Evolutionary conservation across 1,140 invertebrate species (phyloP).

Genomic region (Orius insidiosus): DNA sequence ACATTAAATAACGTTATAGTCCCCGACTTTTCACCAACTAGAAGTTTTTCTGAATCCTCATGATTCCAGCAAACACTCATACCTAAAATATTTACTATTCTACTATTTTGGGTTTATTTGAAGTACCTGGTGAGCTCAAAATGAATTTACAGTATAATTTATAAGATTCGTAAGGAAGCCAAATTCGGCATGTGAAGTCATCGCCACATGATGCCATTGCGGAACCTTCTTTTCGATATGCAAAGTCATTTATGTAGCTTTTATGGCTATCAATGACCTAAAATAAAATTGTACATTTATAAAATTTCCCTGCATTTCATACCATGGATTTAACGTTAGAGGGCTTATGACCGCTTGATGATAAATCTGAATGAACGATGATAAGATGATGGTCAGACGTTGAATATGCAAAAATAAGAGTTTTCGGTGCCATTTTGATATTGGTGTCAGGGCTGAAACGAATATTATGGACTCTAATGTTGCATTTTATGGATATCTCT

Average conservation of each 20-base stretch:
- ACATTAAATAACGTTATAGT: conserved; percentile 55
- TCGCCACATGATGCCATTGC: conserved; percentile 55
- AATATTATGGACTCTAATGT: conserved; percentile 31
- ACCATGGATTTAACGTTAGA: background rate
- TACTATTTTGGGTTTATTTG: background rate
- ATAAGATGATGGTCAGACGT: conserved; percentile 36
- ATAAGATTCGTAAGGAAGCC: conserved; percentile 35
- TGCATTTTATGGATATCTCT: conserved; percentile 30
- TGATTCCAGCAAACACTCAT: conserved; percentile 44
- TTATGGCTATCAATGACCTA: conserved; percentile 43
- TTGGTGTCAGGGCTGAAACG: conserved; percentile 44
- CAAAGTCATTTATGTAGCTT: conserved; percentile 50
- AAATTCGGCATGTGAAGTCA: conserved; percentile 54
- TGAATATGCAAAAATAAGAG: conserved; percentile 35
- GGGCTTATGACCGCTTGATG: conserved; percentile 22
- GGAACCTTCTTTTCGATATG: conserved; percentile 49
- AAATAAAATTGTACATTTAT: conserved; percentile 18
- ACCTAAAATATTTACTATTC: background rate
- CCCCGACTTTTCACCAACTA: conserved; percentile 59
- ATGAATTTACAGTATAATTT: conserved; percentile 37
- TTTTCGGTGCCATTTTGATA: conserved; percentile 36
- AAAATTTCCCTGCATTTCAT: background rate
- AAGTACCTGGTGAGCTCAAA: conserved; percentile 42
- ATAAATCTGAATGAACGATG: conserved; percentile 26
- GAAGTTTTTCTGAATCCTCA: conserved; percentile 50